These are phyloP conservation scores for Heterochromis multidens DNA, from an alignment of 2,113 vertebrate species.

Conservation along the genomic window DNA sequence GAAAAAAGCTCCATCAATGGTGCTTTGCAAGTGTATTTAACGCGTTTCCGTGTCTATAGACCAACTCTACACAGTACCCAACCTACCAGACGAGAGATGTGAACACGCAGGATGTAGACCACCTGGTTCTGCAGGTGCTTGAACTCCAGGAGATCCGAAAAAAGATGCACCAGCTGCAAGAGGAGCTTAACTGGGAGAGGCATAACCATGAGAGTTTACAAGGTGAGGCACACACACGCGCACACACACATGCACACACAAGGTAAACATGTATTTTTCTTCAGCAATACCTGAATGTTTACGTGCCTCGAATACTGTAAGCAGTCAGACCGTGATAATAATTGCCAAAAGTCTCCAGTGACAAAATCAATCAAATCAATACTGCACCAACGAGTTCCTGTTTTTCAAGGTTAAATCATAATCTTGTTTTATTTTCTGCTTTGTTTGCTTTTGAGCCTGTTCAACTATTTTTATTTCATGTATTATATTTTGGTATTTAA, in stretches of 20 bases:
- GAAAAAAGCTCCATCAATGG: neutral
- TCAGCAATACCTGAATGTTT: neutral
- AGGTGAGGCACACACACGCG: slow-evolving; percentile 32
- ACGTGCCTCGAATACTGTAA: neutral
- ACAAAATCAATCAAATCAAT: no score
- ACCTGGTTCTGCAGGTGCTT: slow-evolving; percentile 63
- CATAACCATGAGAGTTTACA: slow-evolving; percentile 68
- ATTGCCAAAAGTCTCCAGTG: neutral
- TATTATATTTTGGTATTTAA: rapidly evolving
- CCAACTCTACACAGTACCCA: neutral
- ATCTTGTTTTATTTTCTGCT: neutral
- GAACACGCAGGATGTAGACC: slow-evolving; percentile 46
- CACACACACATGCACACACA: neutral
- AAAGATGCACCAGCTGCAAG: slow-evolving; percentile 69
- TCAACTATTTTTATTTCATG: neutral
- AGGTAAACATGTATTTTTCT: no score
- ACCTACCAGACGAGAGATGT: neutral
- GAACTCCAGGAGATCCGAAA: slow-evolving; percentile 69
- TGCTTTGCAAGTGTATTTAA: neutral
- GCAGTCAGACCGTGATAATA: neutral
- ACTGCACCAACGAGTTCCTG: neutral
- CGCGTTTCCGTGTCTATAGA: neutral
- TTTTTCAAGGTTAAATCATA: neutral
- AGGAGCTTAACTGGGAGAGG: slow-evolving; percentile 76
- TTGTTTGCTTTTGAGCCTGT: neutral